Percentiles rank a stretch among this genome's conserved stretches.
These are phyloP conservation scores for Dasyprocta punctata DNA, from an alignment of 2,113 vertebrate species.

Conservation along the genomic window DNA sequence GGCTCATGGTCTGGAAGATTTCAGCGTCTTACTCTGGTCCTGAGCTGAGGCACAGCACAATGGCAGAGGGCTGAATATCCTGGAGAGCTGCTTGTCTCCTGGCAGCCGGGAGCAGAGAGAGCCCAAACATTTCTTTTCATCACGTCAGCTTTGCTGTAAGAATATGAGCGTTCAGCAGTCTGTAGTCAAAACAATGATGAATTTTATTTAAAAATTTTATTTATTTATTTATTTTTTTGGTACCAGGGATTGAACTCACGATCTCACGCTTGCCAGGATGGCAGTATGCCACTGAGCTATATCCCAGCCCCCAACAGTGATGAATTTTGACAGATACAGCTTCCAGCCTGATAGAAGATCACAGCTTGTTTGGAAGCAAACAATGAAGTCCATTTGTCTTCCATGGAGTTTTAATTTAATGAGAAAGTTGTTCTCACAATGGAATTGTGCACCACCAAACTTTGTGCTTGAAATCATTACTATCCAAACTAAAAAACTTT, in stretches of 20 bases:
- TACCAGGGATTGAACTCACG: too few species aligned
- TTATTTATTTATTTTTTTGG: too few species aligned
- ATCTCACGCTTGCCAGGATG: too few species aligned
- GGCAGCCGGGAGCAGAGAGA: neutral
- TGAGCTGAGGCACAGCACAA: neutral
- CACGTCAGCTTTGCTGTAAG: neutral
- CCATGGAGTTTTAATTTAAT: neutral
- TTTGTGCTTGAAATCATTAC: slow-evolving; percentile 22
- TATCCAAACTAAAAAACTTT: neutral
- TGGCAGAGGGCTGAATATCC: neutral
- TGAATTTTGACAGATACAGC: neutral
- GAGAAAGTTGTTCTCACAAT: neutral
- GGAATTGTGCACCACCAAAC: neutral
- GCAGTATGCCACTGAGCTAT: too few species aligned
- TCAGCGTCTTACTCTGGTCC: neutral
- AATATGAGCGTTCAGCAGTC: neutral
- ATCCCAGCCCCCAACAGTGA: too few species aligned
- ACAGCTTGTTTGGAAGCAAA: neutral
- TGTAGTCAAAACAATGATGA: neutral
- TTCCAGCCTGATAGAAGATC: neutral
- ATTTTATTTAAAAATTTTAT: too few species aligned
- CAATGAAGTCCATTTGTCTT: neutral
- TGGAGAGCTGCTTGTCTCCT: neutral
- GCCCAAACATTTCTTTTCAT: neutral
- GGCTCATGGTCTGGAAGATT: neutral